A percentile compares a stretch with the other conserved stretches of the same genome.
phyloP scores from a whole-genome alignment of 2,113 vertebrate species.

The Fregata magnificens region DNA sequence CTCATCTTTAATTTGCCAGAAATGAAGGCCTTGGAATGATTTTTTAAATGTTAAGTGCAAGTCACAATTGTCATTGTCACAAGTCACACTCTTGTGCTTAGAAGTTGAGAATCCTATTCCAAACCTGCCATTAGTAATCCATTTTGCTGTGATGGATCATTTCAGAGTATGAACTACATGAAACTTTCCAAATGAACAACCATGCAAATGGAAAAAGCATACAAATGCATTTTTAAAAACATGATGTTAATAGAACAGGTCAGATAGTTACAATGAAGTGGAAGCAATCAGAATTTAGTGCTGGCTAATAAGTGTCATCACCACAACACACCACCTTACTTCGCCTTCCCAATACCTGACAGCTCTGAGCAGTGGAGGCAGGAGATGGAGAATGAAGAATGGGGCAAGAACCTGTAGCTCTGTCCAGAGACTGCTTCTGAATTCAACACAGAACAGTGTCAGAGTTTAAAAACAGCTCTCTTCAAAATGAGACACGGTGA shows the following conservation, averaged over 20 bases:
- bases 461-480: not conserved
- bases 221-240: not conserved
- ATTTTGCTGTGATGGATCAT: not conserved
- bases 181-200: not conserved
- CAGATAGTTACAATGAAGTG: not conserved
- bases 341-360: conserved; percentile 32
- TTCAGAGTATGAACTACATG: not conserved
- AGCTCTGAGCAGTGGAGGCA: conserved; percentile 12
- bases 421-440: conserved; percentile 40
- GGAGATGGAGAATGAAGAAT: not conserved
- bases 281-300: not conserved
- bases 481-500: not conserved
- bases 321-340: not conserved
- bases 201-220: not conserved
- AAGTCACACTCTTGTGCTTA: not conserved
- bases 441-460: conserved; percentile 50
- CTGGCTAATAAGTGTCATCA: not conserved
- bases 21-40: not conserved
- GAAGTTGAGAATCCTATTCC: not conserved
- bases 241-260: not conserved
- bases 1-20: not conserved
- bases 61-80: not conserved
- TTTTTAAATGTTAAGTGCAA: not conserved
- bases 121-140: not conserved
- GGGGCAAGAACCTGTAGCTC: conserved; percentile 2